These are phyloP conservation scores for Chelonia mydas DNA, from an alignment of 2,797 vertebrate genomes.

Conservation along the genomic window DNA sequence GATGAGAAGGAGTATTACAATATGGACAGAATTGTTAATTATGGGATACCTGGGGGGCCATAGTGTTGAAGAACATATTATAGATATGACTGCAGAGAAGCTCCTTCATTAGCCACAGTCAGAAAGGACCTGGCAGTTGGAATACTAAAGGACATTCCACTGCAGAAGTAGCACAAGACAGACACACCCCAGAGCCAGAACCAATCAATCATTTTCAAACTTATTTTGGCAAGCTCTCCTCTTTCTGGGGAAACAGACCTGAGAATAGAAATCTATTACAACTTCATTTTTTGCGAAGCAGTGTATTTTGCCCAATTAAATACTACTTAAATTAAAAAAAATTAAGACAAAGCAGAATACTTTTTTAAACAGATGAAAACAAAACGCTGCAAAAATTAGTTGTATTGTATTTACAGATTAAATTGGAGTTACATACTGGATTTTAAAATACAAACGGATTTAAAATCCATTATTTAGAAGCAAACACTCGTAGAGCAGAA, in stretches of 20 bases:
- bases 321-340: neutral
- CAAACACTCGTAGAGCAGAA: neutral
- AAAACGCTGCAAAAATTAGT: neutral
- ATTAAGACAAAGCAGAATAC: neutral
- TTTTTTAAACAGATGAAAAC: neutral
- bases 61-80: neutral
- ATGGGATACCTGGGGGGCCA: neutral
- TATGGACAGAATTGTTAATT: neutral
- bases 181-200: neutral
- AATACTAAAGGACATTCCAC: neutral
- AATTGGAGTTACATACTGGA: neutral
- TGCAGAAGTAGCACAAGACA: conserved; percentile 13
- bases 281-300: neutral
- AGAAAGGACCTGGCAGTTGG: neutral
- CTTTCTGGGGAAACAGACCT: neutral
- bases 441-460: neutral
- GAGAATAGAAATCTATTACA: neutral
- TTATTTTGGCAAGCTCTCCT: neutral
- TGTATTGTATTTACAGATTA: neutral
- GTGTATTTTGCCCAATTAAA: neutral
- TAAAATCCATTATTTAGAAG: neutral
- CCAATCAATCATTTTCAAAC: neutral
- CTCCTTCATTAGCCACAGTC: neutral
- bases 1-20: neutral
- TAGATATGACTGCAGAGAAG: neutral